Evolutionary conservation across 92 coral and sea anemone species (phyloP).

Genomic region (Anthopleura xanthogrammica): DNA sequence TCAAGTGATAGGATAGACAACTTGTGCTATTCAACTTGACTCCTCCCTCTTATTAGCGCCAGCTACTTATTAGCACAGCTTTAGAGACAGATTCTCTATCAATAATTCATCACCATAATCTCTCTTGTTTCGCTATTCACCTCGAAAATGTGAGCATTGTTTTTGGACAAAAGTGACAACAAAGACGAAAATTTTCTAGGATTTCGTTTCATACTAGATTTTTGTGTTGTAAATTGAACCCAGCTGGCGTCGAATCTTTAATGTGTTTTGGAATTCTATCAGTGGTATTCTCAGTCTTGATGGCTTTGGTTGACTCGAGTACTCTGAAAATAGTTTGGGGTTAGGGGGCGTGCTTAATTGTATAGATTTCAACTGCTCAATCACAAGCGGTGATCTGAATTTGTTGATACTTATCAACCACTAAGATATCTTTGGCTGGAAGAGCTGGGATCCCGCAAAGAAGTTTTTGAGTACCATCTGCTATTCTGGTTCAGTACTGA

Average conservation of each 20-base stretch:
- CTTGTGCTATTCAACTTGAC: not conserved
- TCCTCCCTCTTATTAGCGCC: conserved; percentile 29
- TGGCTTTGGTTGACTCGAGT: not conserved
- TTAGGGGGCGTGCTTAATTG: not conserved
- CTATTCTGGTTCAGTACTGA: not conserved
- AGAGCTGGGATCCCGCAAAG: not conserved
- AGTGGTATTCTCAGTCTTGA: not conserved
- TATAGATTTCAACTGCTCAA: not conserved
- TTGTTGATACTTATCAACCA: not conserved
- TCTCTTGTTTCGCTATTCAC: conserved; percentile 4
- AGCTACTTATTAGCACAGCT: conserved; percentile 26
- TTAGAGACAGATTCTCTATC: conserved; percentile 9
- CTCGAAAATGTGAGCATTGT: conserved; percentile 8
- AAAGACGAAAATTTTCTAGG: not conserved
- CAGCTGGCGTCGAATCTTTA: not conserved
- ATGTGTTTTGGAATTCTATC: not conserved
- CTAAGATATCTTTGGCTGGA: not conserved
- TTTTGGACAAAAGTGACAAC: not conserved
- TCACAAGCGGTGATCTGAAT: not conserved
- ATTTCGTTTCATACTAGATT: not conserved
- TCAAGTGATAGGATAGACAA: not conserved
- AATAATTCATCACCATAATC: conserved; percentile 15
- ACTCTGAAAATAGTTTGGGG: not conserved
- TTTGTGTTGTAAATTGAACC: not conserved
- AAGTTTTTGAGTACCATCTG: not conserved